Percentiles rank a stretch among this genome's conserved stretches.
Evolutionary conservation across 2,888 invertebrate species (phyloP).

Genomic region (Athalia rosae): DNA sequence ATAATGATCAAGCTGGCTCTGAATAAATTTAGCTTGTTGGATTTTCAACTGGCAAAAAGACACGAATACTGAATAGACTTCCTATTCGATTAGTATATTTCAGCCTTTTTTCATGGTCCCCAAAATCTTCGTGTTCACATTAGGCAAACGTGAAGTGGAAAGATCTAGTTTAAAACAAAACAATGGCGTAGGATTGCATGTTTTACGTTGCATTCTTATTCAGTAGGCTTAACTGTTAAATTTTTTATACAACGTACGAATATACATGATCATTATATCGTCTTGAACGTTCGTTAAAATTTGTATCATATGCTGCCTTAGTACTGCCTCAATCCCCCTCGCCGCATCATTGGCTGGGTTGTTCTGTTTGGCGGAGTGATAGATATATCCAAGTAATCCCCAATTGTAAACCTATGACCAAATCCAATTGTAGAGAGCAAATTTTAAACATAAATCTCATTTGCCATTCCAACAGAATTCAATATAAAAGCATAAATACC

Average conservation of each 20-base stretch:
- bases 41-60: too few relatives aligned
- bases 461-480: not conserved
- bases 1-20: too few relatives aligned
- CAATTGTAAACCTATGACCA: constrained; percentile 87
- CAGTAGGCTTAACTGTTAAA: constrained; percentile 8
- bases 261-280: constrained; percentile 18
- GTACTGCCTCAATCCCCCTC: constrained; percentile 77
- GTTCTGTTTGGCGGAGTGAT: constrained; percentile 90
- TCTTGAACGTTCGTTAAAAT: constrained; percentile 4
- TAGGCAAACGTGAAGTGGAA: too few relatives aligned
- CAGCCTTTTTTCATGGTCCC: too few relatives aligned
- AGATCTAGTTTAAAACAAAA: not conserved
- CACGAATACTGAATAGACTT: too few relatives aligned
- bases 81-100: too few relatives aligned
- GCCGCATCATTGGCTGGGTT: constrained; percentile 80
- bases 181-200: not conserved
- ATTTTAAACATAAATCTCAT: not conserved
- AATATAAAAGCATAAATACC: constrained; percentile 61
- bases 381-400: constrained; percentile 98
- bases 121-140: too few relatives aligned
- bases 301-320: constrained; percentile 52
- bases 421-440: not conserved
- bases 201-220: not conserved
- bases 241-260: constrained; percentile 13
- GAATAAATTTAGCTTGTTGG: too few relatives aligned